Evolutionary conservation across 2,888 invertebrate species (phyloP).

Genomic region (Bellardia pandia): DNA sequence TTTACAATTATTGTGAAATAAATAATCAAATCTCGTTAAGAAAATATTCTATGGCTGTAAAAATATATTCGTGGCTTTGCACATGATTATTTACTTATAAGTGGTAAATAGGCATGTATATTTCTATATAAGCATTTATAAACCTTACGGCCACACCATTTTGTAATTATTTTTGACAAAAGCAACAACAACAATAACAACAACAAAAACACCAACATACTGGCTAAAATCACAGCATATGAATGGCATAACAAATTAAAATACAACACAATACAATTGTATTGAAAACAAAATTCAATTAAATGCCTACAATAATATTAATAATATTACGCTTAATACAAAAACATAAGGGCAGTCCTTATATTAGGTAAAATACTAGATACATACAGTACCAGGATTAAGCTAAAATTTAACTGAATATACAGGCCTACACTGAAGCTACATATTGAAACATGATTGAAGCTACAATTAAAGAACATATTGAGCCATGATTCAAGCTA

Average conservation of each 20-base stretch:
- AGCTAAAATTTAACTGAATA: too few relatives aligned
- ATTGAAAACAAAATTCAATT: constrained; percentile 72
- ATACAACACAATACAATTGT: constrained; percentile 54
- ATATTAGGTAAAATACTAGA: too few relatives aligned
- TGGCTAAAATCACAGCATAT: constrained; percentile 39
- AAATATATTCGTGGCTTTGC: background rate
- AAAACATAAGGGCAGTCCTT: too few relatives aligned
- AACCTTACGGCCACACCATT: constrained; percentile 67
- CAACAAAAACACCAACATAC: constrained; percentile 6
- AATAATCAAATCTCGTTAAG: background rate
- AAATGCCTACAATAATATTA: constrained; percentile 71
- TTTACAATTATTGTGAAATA: background rate
- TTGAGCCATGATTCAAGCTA: too few relatives aligned
- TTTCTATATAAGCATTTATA: constrained; percentile 4
- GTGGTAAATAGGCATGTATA: background rate
- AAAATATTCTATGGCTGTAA: background rate
- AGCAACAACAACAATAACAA: constrained; percentile 40
- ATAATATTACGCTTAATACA: constrained; percentile 56
- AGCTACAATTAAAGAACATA: too few relatives aligned
- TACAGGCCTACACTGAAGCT: too few relatives aligned
- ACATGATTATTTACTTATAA: background rate
- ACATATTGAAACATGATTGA: too few relatives aligned
- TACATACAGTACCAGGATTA: too few relatives aligned
- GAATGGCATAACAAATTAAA: constrained; percentile 46
- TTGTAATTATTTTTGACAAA: constrained; percentile 68